These are phyloP conservation scores for Hoplias malabaricus DNA, from an alignment of 2,113 vertebrate genomes.

Conservation along the genomic window DNA sequence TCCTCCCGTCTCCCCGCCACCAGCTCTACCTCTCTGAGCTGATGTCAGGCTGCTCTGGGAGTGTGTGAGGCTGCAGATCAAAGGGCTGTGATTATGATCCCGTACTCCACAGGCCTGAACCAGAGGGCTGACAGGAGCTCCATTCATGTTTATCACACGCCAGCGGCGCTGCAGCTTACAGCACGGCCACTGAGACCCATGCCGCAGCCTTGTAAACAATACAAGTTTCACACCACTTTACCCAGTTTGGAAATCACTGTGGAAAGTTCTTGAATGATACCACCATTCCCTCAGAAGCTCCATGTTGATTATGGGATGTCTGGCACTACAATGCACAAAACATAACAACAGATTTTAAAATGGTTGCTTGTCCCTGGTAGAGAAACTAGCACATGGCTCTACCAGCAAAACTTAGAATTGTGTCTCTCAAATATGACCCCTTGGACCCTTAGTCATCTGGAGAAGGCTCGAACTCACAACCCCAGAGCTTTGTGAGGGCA, in stretches of 20 bases:
- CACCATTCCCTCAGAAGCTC: no score
- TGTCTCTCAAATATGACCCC: no score
- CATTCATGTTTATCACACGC: not conserved
- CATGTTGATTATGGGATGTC: no score
- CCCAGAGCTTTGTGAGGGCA: no score
- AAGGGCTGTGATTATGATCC: constrained; percentile 9
- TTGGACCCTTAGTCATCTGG: no score
- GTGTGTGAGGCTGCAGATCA: constrained; percentile 25
- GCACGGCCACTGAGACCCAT: not conserved
- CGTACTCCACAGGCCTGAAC: constrained; percentile 19
- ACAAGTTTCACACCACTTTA: not conserved
- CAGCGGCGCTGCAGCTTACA: not conserved
- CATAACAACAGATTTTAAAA: no score
- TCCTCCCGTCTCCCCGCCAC: not conserved
- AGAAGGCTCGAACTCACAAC: no score
- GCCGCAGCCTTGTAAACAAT: not conserved
- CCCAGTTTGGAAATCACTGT: not conserved
- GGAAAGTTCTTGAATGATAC: not conserved
- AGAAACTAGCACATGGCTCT: no score
- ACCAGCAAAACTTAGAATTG: no score
- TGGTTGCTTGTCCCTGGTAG: no score
- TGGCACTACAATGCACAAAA: no score
- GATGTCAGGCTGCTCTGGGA: constrained; percentile 14
- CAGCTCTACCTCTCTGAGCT: not conserved
- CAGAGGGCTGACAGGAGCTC: not conserved